Percentiles rank a stretch among this genome's conserved stretches.
phyloP scores from a whole-genome alignment of 2,888 invertebrate species.

The Nephrocerus scutellatus region DNA sequence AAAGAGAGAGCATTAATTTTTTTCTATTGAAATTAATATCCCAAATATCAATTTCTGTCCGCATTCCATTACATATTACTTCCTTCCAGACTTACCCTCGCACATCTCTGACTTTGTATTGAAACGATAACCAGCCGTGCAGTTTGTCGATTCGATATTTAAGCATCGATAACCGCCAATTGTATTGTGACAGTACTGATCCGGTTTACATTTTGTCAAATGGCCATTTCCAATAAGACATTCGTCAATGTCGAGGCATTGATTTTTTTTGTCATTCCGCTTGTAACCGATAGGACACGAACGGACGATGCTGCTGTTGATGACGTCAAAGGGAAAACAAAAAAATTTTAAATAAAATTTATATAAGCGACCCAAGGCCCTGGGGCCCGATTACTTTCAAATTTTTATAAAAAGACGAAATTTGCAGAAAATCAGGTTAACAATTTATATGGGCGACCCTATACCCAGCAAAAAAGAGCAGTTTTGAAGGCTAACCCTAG shows the following conservation, averaged over 20 bases:
- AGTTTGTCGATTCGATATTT: constrained; percentile 31
- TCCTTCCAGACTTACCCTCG: constrained; percentile 52
- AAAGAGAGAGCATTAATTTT: too few relatives aligned
- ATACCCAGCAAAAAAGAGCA: too few relatives aligned
- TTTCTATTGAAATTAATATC: too few relatives aligned
- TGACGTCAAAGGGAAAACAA: too few relatives aligned
- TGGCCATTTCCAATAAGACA: constrained; percentile 60
- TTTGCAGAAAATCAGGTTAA: too few relatives aligned
- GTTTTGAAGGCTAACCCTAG: too few relatives aligned
- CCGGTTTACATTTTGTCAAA: constrained; percentile 57
- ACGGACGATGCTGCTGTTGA: constrained; percentile 7
- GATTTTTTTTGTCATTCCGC: constrained; percentile 36
- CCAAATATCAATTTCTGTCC: constrained; percentile 3
- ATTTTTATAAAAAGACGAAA: too few relatives aligned
- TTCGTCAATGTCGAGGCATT: constrained; percentile 62
- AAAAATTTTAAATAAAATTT: too few relatives aligned
- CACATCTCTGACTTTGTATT: constrained; percentile 52
- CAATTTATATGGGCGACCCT: too few relatives aligned
- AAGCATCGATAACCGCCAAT: constrained; percentile 60
- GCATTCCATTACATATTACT: neutral
- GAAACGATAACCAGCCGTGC: constrained; percentile 51
- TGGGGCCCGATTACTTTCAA: too few relatives aligned
- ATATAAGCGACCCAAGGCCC: too few relatives aligned
- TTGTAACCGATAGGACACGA: neutral
- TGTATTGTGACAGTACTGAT: constrained; percentile 62